Percentiles rank a stretch among this genome's conserved stretches.
These are phyloP conservation scores for Arnoldichthys spilopterus DNA, from an alignment of 2,797 vertebrate genomes.

Conservation along the genomic window DNA sequence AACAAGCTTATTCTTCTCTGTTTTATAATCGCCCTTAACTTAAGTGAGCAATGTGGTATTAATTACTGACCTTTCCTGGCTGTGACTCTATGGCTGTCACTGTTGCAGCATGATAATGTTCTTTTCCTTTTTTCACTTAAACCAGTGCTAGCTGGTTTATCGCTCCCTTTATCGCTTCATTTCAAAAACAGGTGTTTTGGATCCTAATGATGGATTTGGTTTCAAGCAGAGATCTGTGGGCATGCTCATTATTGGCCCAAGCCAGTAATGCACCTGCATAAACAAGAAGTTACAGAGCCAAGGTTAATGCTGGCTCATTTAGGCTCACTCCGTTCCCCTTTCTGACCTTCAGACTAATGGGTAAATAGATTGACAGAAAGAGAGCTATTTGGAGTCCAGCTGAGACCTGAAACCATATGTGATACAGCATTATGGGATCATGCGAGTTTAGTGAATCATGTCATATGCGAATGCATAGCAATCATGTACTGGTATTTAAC, in stretches of 20 bases:
- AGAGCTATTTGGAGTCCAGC: background rate
- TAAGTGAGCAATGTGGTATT: background rate
- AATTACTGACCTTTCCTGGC: conserved; percentile 10
- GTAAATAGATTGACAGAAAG: background rate
- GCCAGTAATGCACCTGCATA: conserved; percentile 48
- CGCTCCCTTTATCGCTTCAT: conserved; percentile 28
- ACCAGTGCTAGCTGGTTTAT: conserved; percentile 44
- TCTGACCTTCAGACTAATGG: background rate
- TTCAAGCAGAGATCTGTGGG: conserved; percentile 36
- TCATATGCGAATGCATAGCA: too few species aligned
- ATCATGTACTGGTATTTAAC: background rate
- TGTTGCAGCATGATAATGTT: background rate
- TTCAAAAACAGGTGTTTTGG: conserved; percentile 58
- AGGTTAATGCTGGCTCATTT: conserved; percentile 27
- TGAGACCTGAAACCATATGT: too few species aligned
- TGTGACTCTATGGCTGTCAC: background rate
- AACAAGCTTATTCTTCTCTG: background rate
- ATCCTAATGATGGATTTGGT: conserved; percentile 54
- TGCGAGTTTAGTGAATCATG: background rate
- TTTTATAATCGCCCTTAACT: conserved; percentile 4
- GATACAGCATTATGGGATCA: background rate
- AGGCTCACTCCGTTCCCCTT: background rate
- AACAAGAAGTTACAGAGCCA: conserved; percentile 47
- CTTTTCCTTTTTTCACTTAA: conserved; percentile 9
- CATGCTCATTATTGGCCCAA: conserved; percentile 21